Evolutionary conservation across 2,888 invertebrate genomes (phyloP).

Genomic region (Patella ulyssiponensis): DNA sequence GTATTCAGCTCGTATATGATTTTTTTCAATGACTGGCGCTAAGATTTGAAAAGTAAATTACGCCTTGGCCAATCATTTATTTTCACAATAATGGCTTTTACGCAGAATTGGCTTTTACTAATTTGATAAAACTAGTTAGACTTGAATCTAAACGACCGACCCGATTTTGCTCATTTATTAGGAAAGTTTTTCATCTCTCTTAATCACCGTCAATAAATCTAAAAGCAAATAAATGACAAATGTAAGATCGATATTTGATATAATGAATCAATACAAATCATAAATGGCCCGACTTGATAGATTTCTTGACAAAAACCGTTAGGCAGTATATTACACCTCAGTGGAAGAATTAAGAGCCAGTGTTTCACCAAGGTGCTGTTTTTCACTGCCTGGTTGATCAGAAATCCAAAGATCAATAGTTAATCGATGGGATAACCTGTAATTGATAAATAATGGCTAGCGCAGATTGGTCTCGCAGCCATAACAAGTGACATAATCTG

Average conservation of each 20-base stretch:
- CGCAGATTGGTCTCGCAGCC: no score
- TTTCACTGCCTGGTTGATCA: neutral
- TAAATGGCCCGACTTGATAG: neutral
- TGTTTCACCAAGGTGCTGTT: no score
- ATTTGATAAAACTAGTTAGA: neutral
- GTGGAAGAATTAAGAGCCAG: no score
- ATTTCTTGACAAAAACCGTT: constrained; percentile 7
- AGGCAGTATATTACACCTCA: constrained; percentile 1
- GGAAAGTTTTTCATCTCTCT: constrained; percentile 10
- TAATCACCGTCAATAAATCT: constrained; percentile 13
- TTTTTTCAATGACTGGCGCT: neutral
- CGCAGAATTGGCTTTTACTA: constrained; percentile 1
- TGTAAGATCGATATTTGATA: constrained; percentile 11
- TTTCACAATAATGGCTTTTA: neutral
- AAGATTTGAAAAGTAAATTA: constrained; percentile 11
- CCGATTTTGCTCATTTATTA: constrained; percentile 5
- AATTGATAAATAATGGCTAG: constrained; percentile 3
- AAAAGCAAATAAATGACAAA: constrained; percentile 13
- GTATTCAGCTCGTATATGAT: neutral
- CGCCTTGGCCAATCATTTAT: constrained; percentile 3
- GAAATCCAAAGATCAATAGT: neutral
- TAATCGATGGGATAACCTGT: neutral
- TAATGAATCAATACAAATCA: constrained; percentile 3
- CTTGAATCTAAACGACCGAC: constrained; percentile 5
- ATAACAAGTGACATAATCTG: no score